Conservation (phyloP, 2,888 invertebrate species). For the Aphidius colemani region DNA sequence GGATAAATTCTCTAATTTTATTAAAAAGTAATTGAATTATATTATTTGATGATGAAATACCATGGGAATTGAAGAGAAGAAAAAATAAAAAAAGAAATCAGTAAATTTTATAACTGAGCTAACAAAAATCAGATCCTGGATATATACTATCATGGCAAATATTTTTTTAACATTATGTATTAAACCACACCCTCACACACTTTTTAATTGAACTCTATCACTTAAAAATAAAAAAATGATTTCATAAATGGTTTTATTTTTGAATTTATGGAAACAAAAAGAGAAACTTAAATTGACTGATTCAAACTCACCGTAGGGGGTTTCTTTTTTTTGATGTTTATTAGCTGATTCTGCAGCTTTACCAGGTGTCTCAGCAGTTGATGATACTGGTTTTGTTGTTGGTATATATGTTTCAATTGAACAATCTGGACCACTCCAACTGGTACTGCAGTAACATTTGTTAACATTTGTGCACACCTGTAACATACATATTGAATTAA, state of each 20-base stretch:
- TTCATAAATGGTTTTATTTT: background rate
- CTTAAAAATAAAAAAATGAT: background rate
- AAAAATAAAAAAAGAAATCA: background rate
- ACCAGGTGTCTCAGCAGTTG: constrained; percentile 67
- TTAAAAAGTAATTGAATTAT: too few relatives aligned
- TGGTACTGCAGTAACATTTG: constrained; percentile 87
- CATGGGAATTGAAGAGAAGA: too few relatives aligned
- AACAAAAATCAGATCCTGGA: background rate
- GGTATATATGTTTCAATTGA: constrained; percentile 76
- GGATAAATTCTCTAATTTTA: too few relatives aligned
- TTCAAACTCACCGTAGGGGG: constrained; percentile 84
- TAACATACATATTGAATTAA: constrained; percentile 31
- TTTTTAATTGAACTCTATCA: too few relatives aligned
- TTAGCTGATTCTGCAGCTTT: constrained; percentile 53
- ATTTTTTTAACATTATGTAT: background rate
- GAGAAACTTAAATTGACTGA: background rate
- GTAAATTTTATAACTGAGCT: background rate
- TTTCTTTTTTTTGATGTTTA: constrained; percentile 85
- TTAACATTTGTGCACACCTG: constrained; percentile 92
- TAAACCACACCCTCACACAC: background rate
- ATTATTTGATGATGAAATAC: too few relatives aligned
- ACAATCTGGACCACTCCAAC: constrained; percentile 89
- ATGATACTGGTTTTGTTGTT: constrained; percentile 63
- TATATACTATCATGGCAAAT: background rate
- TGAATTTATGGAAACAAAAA: background rate